Evolutionary conservation across 2,888 invertebrate genomes (phyloP).

Genomic region (Lasioglossum lativentre): DNA sequence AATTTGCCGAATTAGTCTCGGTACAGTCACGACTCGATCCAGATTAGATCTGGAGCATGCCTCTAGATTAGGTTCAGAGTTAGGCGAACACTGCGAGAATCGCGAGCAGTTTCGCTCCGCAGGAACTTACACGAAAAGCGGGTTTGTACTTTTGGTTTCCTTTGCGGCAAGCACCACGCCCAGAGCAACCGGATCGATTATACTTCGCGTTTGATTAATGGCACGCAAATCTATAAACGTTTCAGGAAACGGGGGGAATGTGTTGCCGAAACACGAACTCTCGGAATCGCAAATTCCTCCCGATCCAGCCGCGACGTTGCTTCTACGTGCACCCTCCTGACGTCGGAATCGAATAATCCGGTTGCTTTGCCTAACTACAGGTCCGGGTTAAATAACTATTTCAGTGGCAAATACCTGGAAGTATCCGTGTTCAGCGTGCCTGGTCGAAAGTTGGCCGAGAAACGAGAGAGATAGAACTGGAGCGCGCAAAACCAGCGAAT

Average conservation of each 20-base stretch:
- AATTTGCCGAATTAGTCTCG: not conserved
- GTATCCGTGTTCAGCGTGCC: not conserved
- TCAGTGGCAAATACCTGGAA: conserved; percentile 28
- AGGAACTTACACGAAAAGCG: not conserved
- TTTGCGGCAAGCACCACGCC: conserved; percentile 42
- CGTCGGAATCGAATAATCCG: conserved; percentile 3
- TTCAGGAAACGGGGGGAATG: conserved; percentile 28
- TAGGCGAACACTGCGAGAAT: not conserved
- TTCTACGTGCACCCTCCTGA: not conserved
- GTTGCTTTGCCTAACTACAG: conserved; percentile 10
- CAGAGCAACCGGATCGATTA: conserved; percentile 51
- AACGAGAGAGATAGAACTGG: not conserved
- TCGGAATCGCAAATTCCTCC: conserved; percentile 43
- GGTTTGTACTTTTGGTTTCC: conserved; percentile 5
- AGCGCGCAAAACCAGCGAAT: not conserved
- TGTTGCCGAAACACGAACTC: conserved; percentile 22
- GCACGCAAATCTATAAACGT: conserved; percentile 44
- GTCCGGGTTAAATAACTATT: conserved; percentile 39
- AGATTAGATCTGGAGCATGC: not conserved
- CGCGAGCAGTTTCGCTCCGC: not conserved
- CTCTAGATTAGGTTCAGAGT: conserved; percentile 2
- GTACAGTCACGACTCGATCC: not conserved
- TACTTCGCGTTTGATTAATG: conserved; percentile 55
- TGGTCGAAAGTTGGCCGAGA: not conserved
- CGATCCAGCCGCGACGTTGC: conserved; percentile 18